These are phyloP conservation scores for Lasioglossum morio DNA, from an alignment of 2,888 invertebrate species.

Conservation along the genomic window DNA sequence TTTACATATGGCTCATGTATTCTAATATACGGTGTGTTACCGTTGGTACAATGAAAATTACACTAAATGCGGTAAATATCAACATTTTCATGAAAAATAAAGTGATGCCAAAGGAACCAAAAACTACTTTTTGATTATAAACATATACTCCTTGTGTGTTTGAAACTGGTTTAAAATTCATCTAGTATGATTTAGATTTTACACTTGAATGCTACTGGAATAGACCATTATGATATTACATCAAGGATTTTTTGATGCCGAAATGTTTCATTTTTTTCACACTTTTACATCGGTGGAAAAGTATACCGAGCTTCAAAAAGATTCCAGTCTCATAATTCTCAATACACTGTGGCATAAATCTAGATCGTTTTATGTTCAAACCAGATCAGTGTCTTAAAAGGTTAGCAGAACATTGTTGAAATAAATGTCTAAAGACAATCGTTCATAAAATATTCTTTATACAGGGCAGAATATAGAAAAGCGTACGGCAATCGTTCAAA, in stretches of 20 bases:
- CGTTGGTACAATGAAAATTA: conserved; percentile 77
- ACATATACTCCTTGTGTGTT: conserved; percentile 20
- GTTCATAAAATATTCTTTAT: not conserved
- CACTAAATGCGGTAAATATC: conserved; percentile 70
- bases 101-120: conserved; percentile 52
- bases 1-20: conserved; percentile 81
- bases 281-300: conserved; percentile 35
- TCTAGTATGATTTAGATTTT: conserved; percentile 34
- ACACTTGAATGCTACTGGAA: conserved; percentile 43
- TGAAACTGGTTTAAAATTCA: conserved; percentile 38
- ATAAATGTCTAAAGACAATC: conserved; percentile 18
- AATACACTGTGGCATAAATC: conserved; percentile 22
- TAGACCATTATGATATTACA: conserved; percentile 39
- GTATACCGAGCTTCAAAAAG: conserved; percentile 47
- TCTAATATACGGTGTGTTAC: conserved; percentile 69
- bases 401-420: not conserved
- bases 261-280: conserved; percentile 36
- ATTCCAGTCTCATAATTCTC: conserved; percentile 60
- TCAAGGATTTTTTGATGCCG: conserved; percentile 36
- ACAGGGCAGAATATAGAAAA: not conserved
- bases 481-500: not conserved
- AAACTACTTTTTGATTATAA: conserved; percentile 25
- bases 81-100: conserved; percentile 65
- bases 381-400: not conserved
- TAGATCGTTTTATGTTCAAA: conserved; percentile 4